Evolutionary conservation across 2,797 vertebrate genomes (phyloP).

Genomic region (Meda fulgida): DNA sequence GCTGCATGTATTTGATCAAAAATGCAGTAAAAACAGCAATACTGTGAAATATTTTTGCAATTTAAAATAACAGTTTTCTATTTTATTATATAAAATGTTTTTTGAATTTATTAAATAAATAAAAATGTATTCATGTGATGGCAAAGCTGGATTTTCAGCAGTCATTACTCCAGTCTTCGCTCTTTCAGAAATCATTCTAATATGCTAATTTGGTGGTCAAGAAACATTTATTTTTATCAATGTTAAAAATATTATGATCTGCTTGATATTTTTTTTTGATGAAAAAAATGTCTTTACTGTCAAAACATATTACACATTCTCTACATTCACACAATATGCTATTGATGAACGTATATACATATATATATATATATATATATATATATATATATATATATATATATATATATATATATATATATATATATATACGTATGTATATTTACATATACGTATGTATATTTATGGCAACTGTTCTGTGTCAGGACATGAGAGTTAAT

Average conservation of each 20-base stretch:
- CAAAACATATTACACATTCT: not conserved
- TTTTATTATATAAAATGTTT: not conserved
- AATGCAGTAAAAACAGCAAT: not conserved
- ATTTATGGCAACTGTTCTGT: conserved; percentile 19
- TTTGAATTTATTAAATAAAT: too few species aligned
- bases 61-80: not conserved
- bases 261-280: not conserved
- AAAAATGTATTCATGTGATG: not conserved
- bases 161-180: not conserved
- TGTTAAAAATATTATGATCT: not conserved
- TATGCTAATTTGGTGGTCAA: not conserved
- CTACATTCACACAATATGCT: not conserved
- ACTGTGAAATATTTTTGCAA: not conserved
- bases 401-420: too few species aligned
- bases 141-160: not conserved
- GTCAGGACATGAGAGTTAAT: conserved; percentile 18
- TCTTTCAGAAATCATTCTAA: not conserved
- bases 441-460: not conserved
- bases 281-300: not conserved
- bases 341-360: too few species aligned
- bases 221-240: not conserved
- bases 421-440: too few species aligned
- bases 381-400: too few species aligned
- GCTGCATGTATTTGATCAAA: not conserved
- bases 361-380: too few species aligned